phyloP scores from a whole-genome alignment of 2,888 invertebrate species.

The Tinea trinotella region DNA sequence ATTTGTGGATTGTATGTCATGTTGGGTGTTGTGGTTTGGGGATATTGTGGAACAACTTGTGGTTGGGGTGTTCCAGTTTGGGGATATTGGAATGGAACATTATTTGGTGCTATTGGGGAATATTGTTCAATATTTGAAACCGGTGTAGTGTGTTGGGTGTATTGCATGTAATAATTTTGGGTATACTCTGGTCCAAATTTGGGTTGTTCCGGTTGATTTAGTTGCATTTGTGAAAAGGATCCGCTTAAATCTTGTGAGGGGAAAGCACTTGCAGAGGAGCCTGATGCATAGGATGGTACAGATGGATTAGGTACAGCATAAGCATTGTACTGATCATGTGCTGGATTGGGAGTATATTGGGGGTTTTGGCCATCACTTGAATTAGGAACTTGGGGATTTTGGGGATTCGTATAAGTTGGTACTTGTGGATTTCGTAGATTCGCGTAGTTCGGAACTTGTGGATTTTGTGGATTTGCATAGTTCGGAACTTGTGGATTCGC shows the following conservation, averaged over 20 bases:
- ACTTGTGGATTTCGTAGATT: background rate
- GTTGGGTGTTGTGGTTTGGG: slow-evolving; percentile 41
- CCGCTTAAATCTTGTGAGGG: background rate
- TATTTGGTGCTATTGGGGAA: background rate
- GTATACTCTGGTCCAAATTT: slow-evolving; percentile 41
- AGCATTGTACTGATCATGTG: slow-evolving; percentile 40
- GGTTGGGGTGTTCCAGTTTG: background rate
- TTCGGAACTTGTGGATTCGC: slow-evolving; percentile 34
- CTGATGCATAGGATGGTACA: background rate
- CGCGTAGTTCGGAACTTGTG: slow-evolving; percentile 22
- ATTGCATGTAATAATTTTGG: slow-evolving; percentile 45
- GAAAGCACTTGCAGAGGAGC: no score
- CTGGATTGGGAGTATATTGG: background rate
- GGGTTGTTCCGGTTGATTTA: slow-evolving; percentile 3
- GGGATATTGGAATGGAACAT: background rate
- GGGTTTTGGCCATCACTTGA: background rate
- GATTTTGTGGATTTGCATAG: slow-evolving; percentile 34
- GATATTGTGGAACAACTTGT: slow-evolving; percentile 34
- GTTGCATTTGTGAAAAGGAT: slow-evolving; percentile 49
- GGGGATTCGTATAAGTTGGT: background rate
- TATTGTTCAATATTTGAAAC: background rate
- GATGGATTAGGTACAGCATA: slow-evolving; percentile 29
- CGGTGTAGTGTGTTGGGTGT: background rate
- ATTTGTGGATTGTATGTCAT: slow-evolving; percentile 22
- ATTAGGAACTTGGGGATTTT: background rate